Percentiles rank a stretch among this genome's conserved stretches.
phyloP scores from a whole-genome alignment of 2,797 vertebrate species.

The Apogon hyalosoma region DNA sequence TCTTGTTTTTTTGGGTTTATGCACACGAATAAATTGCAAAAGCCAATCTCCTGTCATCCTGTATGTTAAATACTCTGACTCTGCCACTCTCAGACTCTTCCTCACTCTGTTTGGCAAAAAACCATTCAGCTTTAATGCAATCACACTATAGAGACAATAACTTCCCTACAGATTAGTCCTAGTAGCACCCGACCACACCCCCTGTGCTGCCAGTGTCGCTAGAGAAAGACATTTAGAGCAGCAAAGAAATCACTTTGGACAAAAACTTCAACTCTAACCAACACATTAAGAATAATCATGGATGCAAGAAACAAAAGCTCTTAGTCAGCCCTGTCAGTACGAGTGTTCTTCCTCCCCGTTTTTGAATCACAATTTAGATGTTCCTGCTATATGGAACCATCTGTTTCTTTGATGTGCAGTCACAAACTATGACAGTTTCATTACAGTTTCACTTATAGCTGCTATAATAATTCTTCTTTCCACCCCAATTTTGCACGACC shows the following conservation, averaged over 20 bases:
- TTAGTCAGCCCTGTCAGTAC: constrained; percentile 23
- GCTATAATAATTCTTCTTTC: constrained; percentile 45
- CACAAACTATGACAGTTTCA: constrained; percentile 37
- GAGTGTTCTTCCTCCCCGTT: constrained; percentile 22
- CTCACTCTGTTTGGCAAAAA: constrained; percentile 10
- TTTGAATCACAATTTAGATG: constrained; percentile 32
- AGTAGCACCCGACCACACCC: constrained; percentile 6
- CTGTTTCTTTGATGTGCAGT: constrained; percentile 48
- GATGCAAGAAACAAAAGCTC: constrained; percentile 24
- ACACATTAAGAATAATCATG: constrained; percentile 20
- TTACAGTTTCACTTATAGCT: constrained; percentile 30
- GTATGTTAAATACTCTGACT: constrained; percentile 22
- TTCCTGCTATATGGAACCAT: constrained; percentile 48
- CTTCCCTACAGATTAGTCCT: constrained; percentile 6
- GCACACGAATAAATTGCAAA: constrained; percentile 16
- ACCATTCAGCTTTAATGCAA: constrained; percentile 3
- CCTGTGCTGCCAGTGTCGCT: constrained; percentile 14
- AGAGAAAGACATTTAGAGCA: constrained; percentile 19
- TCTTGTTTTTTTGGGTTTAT: constrained; percentile 14
- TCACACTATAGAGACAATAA: neutral
- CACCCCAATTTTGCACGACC: constrained; percentile 25
- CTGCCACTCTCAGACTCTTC: constrained; percentile 15
- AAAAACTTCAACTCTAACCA: constrained; percentile 16
- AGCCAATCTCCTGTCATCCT: constrained; percentile 21
- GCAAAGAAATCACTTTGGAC: constrained; percentile 19